phyloP scores from a whole-genome alignment of 2,113 vertebrate genomes.

The Scortum barcoo region DNA sequence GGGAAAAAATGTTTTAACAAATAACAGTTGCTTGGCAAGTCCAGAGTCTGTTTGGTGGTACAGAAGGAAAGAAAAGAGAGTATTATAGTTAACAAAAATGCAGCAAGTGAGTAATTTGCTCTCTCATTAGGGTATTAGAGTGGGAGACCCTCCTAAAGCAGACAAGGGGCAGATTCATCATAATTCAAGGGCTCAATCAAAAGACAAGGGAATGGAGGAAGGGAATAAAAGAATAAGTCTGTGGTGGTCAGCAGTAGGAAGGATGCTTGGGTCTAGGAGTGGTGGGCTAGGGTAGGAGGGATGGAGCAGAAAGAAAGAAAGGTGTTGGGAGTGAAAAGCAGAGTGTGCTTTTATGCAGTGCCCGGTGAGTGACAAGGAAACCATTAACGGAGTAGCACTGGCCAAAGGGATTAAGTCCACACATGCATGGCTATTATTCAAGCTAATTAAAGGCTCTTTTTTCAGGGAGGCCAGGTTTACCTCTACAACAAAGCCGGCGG shows the following conservation, averaged over 20 bases:
- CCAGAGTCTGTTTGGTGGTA: slow-evolving; percentile 7
- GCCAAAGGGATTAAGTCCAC: slow-evolving; percentile 85
- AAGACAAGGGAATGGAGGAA: slow-evolving; percentile 52
- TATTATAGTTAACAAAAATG: slow-evolving; percentile 60
- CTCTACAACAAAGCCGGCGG: slow-evolving; percentile 78
- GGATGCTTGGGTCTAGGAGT: slow-evolving; percentile 60
- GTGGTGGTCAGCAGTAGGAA: slow-evolving; percentile 63
- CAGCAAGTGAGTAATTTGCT: slow-evolving; percentile 68
- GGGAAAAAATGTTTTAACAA: slow-evolving; percentile 1
- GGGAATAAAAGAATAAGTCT: slow-evolving; percentile 59
- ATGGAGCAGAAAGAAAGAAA: slow-evolving; percentile 69
- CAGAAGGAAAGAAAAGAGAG: slow-evolving; percentile 15
- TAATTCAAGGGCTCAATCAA: slow-evolving; percentile 75
- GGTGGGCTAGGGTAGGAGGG: slow-evolving; percentile 46
- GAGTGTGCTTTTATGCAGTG: slow-evolving; percentile 80
- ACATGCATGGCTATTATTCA: slow-evolving; percentile 86
- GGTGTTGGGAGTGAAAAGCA: slow-evolving; percentile 83
- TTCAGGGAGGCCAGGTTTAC: slow-evolving; percentile 79
- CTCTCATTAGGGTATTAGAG: slow-evolving; percentile 48
- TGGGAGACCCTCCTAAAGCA: slow-evolving; percentile 47
- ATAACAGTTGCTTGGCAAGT: slow-evolving; percentile 30
- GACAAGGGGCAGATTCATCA: slow-evolving; percentile 68
- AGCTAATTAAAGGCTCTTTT: slow-evolving; percentile 84
- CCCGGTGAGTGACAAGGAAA: slow-evolving; percentile 86
- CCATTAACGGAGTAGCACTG: slow-evolving; percentile 82